phyloP scores from a whole-genome alignment of 1,140 invertebrate genomes.

The Papilio dardanus region DNA sequence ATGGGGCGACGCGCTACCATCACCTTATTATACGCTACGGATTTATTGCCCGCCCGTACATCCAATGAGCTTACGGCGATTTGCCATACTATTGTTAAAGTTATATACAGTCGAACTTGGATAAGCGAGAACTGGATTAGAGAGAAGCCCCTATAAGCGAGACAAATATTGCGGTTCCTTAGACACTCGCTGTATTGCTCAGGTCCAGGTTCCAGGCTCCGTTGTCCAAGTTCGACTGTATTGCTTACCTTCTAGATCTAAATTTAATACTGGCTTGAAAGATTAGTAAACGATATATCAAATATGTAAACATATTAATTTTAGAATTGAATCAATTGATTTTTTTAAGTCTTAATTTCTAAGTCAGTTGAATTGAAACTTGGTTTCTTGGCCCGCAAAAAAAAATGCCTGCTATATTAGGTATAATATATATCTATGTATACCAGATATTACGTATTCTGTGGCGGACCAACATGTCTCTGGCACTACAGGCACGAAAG shows the following conservation, averaged over 20 bases:
- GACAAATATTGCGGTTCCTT: too few relatives aligned
- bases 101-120: too few relatives aligned
- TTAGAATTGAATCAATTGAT: not conserved
- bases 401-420: not conserved
- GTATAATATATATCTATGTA: not conserved
- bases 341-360: not conserved
- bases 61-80: conserved; percentile 33
- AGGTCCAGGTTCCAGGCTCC: too few relatives aligned
- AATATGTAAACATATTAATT: not conserved
- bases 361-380: not conserved
- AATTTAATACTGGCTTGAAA: conserved; percentile 16
- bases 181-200: too few relatives aligned
- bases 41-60: conserved; percentile 33
- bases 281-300: not conserved
- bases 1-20: conserved; percentile 47
- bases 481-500: not conserved
- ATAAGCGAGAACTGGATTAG: too few relatives aligned
- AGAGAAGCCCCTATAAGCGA: too few relatives aligned
- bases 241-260: too few relatives aligned
- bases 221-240: too few relatives aligned
- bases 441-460: conserved; percentile 11
- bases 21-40: conserved; percentile 43
- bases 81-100: conserved; percentile 38
- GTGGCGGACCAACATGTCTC: conserved; percentile 29
- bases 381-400: not conserved